Evolutionary conservation across 1,140 invertebrate genomes (phyloP).

Genomic region (Bombus breviceps): DNA sequence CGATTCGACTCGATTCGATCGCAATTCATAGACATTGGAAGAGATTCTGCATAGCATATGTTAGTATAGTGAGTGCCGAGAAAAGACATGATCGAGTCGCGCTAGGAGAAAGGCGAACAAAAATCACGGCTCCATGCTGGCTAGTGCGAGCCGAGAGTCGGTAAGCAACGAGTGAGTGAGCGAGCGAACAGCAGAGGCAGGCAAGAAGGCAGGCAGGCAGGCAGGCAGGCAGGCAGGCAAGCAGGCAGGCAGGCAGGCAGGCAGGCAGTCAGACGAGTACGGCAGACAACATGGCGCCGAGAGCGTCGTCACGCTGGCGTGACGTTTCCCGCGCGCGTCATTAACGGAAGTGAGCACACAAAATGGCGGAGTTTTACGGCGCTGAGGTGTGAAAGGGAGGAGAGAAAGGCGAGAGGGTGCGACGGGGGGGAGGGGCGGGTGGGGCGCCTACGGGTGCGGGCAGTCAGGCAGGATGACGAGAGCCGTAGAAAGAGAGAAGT

Average conservation of each 20-base stretch:
- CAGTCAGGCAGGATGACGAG: slow-evolving; percentile 61
- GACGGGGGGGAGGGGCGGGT: slow-evolving; percentile 1
- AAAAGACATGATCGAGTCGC: slow-evolving; percentile 48
- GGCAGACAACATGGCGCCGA: slow-evolving; percentile 82
- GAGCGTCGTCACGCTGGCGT: slow-evolving; percentile 73
- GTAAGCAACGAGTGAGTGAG: slow-evolving; percentile 13
- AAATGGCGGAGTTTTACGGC: slow-evolving; percentile 78
- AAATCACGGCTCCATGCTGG: slow-evolving; percentile 81
- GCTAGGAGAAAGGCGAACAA: slow-evolving; percentile 72
- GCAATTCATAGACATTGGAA: not conserved
- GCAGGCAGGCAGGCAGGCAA: slow-evolving; percentile 64
- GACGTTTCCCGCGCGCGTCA: slow-evolving; percentile 80
- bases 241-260: slow-evolving; percentile 73
- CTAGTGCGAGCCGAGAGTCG: slow-evolving; percentile 66
- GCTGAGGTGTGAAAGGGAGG: slow-evolving; percentile 78
- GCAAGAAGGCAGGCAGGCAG: slow-evolving; percentile 62
- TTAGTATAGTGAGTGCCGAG: slow-evolving; percentile 15
- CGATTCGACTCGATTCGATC: not conserved
- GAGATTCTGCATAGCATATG: slow-evolving; percentile 36
- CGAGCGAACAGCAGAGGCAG: slow-evolving; percentile 56
- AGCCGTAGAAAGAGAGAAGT: slow-evolving; percentile 50
- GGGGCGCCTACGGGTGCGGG: slow-evolving; percentile 47
- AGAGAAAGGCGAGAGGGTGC: slow-evolving; percentile 50
- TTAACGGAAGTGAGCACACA: slow-evolving; percentile 80
- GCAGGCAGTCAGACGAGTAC: slow-evolving; percentile 69